Evolutionary conservation across 2,797 vertebrate genomes (phyloP).

Genomic region (Enteromius trimaculatus): DNA sequence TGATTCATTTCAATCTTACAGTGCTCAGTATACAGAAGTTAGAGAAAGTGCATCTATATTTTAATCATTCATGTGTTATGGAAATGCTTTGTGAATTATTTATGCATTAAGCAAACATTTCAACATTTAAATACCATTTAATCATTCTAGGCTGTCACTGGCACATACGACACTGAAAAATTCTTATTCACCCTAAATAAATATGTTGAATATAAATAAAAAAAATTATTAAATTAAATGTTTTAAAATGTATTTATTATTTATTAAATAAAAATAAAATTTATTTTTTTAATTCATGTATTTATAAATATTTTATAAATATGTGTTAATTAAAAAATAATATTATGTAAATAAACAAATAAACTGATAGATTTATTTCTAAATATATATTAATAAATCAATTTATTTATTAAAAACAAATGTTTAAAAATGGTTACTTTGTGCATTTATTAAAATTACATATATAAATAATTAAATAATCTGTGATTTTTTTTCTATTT

Average conservation of each 20-base stretch:
- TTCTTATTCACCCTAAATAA: too few relatives aligned
- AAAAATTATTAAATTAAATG: too few relatives aligned
- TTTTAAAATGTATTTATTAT: neutral
- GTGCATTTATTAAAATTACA: neutral
- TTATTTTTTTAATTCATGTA: too few relatives aligned
- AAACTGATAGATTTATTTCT: too few relatives aligned
- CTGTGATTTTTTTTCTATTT: too few relatives aligned
- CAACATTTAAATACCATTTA: neutral
- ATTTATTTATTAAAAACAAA: neutral
- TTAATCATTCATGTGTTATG: neutral
- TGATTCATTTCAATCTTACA: neutral
- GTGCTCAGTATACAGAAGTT: neutral
- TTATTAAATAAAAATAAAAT: too few relatives aligned
- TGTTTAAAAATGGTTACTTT: neutral
- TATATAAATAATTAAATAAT: neutral
- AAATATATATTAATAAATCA: neutral
- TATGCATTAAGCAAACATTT: neutral
- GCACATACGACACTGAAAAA: neutral
- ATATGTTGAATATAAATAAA: too few relatives aligned
- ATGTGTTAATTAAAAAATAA: neutral
- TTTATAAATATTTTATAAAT: neutral
- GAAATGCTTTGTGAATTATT: neutral
- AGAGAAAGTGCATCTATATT: neutral
- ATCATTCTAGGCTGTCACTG: neutral
- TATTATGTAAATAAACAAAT: too few relatives aligned